Evolutionary conservation across 64 coral and sea anemone species (phyloP).

Genomic region (Porites lutea): DNA sequence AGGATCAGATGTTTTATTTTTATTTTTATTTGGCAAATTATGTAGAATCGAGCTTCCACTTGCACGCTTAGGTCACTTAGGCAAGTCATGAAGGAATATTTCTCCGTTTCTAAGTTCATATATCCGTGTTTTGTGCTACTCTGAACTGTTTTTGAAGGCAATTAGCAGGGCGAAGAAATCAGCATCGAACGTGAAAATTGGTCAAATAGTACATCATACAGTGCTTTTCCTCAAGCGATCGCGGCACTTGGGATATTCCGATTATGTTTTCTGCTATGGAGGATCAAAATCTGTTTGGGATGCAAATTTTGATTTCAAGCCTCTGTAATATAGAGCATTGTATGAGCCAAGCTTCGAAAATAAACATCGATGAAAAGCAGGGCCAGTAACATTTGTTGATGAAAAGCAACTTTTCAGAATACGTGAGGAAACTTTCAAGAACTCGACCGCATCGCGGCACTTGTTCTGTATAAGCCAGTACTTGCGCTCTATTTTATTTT

Average conservation of each 20-base stretch:
- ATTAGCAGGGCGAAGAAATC: conserved; percentile 11
- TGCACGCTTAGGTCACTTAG: too few relatives aligned
- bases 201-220: neutral
- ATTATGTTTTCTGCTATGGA: neutral
- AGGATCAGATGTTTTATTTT: too few relatives aligned
- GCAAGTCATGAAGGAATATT: too few relatives aligned
- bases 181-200: neutral
- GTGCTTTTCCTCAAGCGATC: neutral
- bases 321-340: neutral
- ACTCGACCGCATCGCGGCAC: neutral
- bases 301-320: neutral
- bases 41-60: too few relatives aligned
- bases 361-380: conserved; percentile 11
- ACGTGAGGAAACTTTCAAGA: neutral
- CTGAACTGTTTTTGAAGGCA: conserved; percentile 5
- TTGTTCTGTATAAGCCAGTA: neutral
- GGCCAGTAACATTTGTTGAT: neutral
- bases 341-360: conserved; percentile 2
- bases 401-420: neutral
- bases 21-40: too few relatives aligned
- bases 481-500: neutral
- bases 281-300: conserved; percentile 10
- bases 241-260: neutral
- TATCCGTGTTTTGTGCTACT: neutral
- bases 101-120: too few relatives aligned